These are phyloP conservation scores for Mellilla xanthometata DNA, from an alignment of 2,888 invertebrate species.

Conservation along the genomic window DNA sequence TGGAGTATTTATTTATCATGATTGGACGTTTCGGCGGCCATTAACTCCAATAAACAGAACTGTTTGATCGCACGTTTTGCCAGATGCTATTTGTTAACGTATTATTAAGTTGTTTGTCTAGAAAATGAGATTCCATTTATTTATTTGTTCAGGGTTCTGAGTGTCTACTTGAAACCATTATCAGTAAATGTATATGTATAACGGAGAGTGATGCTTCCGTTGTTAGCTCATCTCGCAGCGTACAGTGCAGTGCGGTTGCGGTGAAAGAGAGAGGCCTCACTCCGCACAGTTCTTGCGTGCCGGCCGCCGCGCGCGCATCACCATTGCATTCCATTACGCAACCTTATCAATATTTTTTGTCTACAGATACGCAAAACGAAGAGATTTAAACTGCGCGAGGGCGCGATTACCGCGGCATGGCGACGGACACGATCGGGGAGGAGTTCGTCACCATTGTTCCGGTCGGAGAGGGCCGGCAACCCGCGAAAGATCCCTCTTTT, in stretches of 20 bases:
- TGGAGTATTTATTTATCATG: conserved; percentile 22
- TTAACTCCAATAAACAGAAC: conserved; percentile 12
- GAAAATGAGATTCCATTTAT: conserved; percentile 1
- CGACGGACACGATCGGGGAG: conserved; percentile 69
- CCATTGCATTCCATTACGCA: conserved; percentile 64
- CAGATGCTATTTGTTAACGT: conserved; percentile 4
- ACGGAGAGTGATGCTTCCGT: conserved; percentile 12
- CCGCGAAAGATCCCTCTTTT: conserved; percentile 65
- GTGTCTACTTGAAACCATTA: conserved; percentile 5
- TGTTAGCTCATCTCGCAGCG: conserved; percentile 48
- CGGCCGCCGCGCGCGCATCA: conserved; percentile 52
- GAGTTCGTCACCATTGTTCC: conserved; percentile 84
- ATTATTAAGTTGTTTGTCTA: conserved; percentile 12
- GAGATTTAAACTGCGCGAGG: conserved; percentile 48
- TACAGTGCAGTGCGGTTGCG: conserved; percentile 48
- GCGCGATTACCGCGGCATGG: conserved; percentile 71
- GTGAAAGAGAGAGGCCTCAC: conserved; percentile 72
- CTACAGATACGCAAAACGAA: conserved; percentile 64
- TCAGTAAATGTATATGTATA: conserved; percentile 10
- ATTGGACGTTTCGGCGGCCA: conserved; percentile 10
- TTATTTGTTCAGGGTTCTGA: neutral
- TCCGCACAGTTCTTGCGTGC: conserved; percentile 59
- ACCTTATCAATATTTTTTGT: conserved; percentile 68
- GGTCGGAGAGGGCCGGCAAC: conserved; percentile 75
- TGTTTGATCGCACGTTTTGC: conserved; percentile 2